Percentiles rank a stretch among this genome's conserved stretches.
phyloP scores from a whole-genome alignment of 2,113 vertebrate genomes.

The Nothoprocta pentlandii region DNA sequence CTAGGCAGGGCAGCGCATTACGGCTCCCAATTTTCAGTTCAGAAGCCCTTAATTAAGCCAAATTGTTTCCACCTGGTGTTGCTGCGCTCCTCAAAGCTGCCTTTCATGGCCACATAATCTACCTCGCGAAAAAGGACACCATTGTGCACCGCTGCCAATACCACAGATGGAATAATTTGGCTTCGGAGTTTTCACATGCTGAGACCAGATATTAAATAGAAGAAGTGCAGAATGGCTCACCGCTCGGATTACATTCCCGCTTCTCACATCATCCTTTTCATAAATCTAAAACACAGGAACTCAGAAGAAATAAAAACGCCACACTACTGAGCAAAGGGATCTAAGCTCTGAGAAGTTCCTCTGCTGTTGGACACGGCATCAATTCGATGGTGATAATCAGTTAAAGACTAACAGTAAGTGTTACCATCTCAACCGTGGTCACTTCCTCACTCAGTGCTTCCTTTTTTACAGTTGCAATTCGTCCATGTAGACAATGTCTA shows the following conservation, averaged over 20 bases:
- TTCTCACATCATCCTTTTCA: slow-evolving; percentile 70
- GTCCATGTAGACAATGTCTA: background rate
- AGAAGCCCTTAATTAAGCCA: slow-evolving; percentile 43
- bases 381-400: background rate
- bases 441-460: background rate
- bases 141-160: slow-evolving; percentile 11
- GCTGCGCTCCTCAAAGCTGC: slow-evolving; percentile 13
- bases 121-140: slow-evolving; percentile 44
- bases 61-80: slow-evolving; percentile 59
- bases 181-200: slow-evolving; percentile 70
- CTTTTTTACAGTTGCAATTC: background rate
- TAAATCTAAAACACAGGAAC: slow-evolving; percentile 71
- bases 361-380: background rate
- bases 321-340: background rate
- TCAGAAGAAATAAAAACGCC: slow-evolving; percentile 62
- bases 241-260: slow-evolving; percentile 63
- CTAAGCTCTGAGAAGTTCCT: background rate
- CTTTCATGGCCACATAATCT: slow-evolving; percentile 52
- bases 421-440: background rate
- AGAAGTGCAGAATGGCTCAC: slow-evolving; percentile 23
- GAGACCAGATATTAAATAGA: slow-evolving; percentile 73
- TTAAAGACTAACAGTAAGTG: background rate
- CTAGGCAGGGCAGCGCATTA: background rate
- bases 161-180: slow-evolving; percentile 58
- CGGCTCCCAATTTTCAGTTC: background rate